phyloP scores from a whole-genome alignment of 2,888 invertebrate genomes.

The Schrankia costaestrigalis region DNA sequence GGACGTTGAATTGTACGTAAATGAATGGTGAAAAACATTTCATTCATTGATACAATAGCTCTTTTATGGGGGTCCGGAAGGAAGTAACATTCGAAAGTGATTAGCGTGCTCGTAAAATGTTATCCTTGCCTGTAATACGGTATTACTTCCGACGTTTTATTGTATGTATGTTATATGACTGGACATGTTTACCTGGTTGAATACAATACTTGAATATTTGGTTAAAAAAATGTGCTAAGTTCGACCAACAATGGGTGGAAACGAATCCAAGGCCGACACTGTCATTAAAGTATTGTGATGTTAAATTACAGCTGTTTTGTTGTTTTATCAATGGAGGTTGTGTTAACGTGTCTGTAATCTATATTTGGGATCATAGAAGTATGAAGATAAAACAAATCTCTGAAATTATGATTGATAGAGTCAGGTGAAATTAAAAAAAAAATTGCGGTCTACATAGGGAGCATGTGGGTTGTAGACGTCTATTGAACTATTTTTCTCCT shows the following conservation, averaged over 20 bases:
- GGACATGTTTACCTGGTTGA: conserved; percentile 24
- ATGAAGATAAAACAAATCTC: too few relatives aligned
- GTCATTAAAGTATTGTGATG: conserved; percentile 23
- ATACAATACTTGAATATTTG: conserved; percentile 35
- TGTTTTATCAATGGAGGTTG: background rate
- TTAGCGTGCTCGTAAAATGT: conserved; percentile 32
- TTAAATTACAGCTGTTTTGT: conserved; percentile 9
- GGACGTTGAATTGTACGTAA: conserved; percentile 12
- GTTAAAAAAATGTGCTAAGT: conserved; percentile 35
- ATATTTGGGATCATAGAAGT: too few relatives aligned
- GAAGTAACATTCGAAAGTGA: conserved; percentile 40
- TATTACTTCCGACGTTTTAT: conserved; percentile 37
- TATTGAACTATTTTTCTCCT: too few relatives aligned
- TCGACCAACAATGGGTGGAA: conserved; percentile 44
- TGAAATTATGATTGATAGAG: too few relatives aligned
- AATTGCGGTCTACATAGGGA: too few relatives aligned
- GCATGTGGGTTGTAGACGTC: too few relatives aligned
- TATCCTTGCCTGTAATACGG: conserved; percentile 27
- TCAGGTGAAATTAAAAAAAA: too few relatives aligned
- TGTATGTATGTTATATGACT: too few relatives aligned
- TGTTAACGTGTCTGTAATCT: too few relatives aligned
- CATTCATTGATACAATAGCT: conserved; percentile 20
- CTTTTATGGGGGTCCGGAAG: conserved; percentile 47
- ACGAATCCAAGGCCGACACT: conserved; percentile 34
- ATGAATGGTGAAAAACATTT: conserved; percentile 9